Conservation (phyloP, 2,888 invertebrate species). For the Cephus nigrinus region DNA sequence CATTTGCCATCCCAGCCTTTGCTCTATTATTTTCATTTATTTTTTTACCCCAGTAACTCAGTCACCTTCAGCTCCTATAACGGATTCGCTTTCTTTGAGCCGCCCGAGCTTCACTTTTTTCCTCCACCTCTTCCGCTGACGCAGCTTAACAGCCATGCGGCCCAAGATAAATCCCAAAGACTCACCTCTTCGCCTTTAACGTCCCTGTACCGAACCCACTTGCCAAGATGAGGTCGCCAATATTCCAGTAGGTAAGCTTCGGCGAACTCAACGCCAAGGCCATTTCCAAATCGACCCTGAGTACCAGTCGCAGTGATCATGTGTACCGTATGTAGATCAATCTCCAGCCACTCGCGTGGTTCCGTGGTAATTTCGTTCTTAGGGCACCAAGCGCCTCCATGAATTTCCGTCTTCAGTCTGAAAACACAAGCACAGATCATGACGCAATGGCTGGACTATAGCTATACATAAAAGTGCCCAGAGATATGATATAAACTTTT, state of each 20-base stretch:
- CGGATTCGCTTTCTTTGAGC: not conserved
- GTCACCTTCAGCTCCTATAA: not conserved
- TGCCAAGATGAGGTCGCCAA: conserved; percentile 71
- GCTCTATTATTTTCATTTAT: not conserved
- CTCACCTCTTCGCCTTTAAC: conserved; percentile 72
- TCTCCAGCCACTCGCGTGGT: conserved; percentile 70
- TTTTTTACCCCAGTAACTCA: not conserved
- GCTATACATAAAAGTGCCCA: not conserved
- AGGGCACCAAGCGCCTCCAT: conserved; percentile 83
- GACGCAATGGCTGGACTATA: not conserved
- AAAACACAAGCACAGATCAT: conserved; percentile 19
- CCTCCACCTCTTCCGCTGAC: not conserved
- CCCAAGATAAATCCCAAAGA: not conserved
- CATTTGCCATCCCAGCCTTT: not conserved
- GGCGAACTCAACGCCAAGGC: conserved; percentile 76
- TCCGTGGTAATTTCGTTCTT: conserved; percentile 70
- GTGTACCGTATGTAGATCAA: conserved; percentile 72
- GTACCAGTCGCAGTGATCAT: conserved; percentile 74
- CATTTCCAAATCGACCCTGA: conserved; percentile 79
- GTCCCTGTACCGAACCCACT: conserved; percentile 74
- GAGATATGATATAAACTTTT: not conserved
- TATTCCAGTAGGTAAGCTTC: conserved; percentile 75
- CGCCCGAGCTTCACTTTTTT: not conserved
- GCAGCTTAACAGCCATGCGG: not conserved
- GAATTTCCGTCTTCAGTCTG: conserved; percentile 74